Evolutionary conservation across 2,113 vertebrate genomes (phyloP), one percentile per base, ranked within the genome.

Genomic region (Origma solitaria): DNA sequence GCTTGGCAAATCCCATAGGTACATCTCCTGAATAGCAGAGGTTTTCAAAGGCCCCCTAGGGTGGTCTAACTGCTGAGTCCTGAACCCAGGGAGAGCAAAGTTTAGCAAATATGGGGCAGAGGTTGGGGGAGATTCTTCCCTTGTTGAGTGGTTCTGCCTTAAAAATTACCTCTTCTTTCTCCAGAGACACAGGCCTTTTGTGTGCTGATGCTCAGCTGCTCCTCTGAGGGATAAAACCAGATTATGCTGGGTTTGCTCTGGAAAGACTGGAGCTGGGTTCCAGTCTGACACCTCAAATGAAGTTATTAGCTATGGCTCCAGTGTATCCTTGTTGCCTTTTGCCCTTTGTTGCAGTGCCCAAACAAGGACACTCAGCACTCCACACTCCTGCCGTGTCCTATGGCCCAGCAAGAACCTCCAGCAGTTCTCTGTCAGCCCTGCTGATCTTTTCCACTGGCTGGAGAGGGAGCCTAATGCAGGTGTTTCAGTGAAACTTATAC

Each of bases 401-500:
- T 0, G 0, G 68, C 66, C 77, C 37, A 86, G 66, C 7, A 0
- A 72, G 61, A 9, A 49, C 45, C 54, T 88, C 78, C 85, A 95
- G 68, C 37, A 86, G 33, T 5, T 19, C 71, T 86, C 75, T 27
- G 44, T 42, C 92, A 83, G 5, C 42, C 38, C 42, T 1, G 5
- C 68, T 70, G 90, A 58, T 92, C 58, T 81, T 66, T 94, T 86
- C 80, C 11, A 3, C 72, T 40, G 86, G 30, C 72, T 91, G 56
- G 82, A 86, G 86, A 66, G 56, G 47, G 79, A 97, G 91, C 60
- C 68, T 78, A 72, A 71, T 56, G 88, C 96, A 97, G 96, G 96
- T 97, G 96, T 96, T 94, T 86, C 86, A 68, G 80, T 75, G 79
- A 91, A 94, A 94, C 13, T 95, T 96, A 97, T 78, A 95, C 82